These are phyloP conservation scores for Bombus sibiricus DNA, from an alignment of 1,140 invertebrate species.

Conservation along the genomic window DNA sequence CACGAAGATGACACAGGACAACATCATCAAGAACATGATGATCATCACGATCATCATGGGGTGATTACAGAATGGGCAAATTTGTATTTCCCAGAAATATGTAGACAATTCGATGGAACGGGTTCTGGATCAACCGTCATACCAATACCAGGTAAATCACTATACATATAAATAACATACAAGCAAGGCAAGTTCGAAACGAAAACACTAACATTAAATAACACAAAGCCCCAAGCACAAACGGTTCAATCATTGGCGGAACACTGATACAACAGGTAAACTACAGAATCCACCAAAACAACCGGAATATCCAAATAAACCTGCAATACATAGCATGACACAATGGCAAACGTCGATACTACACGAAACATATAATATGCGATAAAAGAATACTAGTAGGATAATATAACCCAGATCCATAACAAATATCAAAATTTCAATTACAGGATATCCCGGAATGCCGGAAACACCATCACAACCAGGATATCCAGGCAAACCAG, in stretches of 20 bases:
- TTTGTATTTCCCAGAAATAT: constrained; percentile 85
- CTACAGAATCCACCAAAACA: neutral
- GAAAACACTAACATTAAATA: no score
- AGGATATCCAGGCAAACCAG: constrained; percentile 34
- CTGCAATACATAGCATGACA: constrained; percentile 10
- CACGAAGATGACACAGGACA: constrained; percentile 42
- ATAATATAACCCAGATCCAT: neutral
- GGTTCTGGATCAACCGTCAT: constrained; percentile 26
- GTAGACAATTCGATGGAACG: constrained; percentile 77
- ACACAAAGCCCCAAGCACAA: neutral
- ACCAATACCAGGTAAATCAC: constrained; percentile 23
- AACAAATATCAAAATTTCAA: constrained; percentile 4
- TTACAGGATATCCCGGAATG: constrained; percentile 47
- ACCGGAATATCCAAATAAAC: constrained; percentile 21
- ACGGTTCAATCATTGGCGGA: neutral
- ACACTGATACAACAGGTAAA: neutral
- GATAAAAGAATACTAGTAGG: neutral
- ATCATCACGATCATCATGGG: constrained; percentile 83
- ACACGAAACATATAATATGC: neutral
- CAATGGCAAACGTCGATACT: neutral
- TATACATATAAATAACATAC: neutral
- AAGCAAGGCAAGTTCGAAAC: neutral
- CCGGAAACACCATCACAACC: constrained; percentile 27
- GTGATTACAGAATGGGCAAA: constrained; percentile 84
- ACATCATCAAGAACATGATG: constrained; percentile 79